These are phyloP conservation scores for Zaprionus lineosus DNA, from an alignment of 2,888 invertebrate genomes.

Conservation along the genomic window DNA sequence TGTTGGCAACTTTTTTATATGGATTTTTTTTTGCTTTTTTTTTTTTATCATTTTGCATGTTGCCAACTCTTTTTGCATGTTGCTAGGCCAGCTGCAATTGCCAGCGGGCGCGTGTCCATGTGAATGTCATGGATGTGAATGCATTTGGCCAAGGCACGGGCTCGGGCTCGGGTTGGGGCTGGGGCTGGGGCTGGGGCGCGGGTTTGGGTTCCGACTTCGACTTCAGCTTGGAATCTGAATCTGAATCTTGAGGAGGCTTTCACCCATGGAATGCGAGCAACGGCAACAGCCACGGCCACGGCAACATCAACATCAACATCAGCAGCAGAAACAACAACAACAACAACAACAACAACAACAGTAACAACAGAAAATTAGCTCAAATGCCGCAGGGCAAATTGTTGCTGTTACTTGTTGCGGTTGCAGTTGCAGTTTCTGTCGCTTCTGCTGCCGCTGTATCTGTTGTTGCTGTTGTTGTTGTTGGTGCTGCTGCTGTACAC, in stretches of 20 bases:
- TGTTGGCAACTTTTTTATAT: slow-evolving; percentile 19
- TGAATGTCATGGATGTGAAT: slow-evolving; percentile 55
- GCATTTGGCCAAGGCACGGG: slow-evolving; percentile 20
- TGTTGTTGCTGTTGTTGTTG: slow-evolving; percentile 11
- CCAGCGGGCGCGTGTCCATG: slow-evolving; percentile 55
- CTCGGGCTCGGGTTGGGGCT: not conserved
- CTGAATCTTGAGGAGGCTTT: slow-evolving; percentile 43
- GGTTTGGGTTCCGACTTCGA: not conserved
- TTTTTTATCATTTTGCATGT: slow-evolving; percentile 36
- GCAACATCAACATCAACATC: slow-evolving; percentile 4
- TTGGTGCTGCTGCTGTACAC: slow-evolving; percentile 6
- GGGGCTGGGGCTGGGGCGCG: slow-evolving; percentile 8
- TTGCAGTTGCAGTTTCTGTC: not conserved
- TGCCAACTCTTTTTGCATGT: slow-evolving; percentile 46
- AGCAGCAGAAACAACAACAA: slow-evolving; percentile 36
- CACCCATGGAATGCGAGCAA: slow-evolving; percentile 71
- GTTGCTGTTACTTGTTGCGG: slow-evolving; percentile 2
- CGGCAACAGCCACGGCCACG: slow-evolving; percentile 26
- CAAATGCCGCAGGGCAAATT: slow-evolving; percentile 60
- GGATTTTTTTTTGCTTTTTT: not conserved
- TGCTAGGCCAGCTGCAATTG: slow-evolving; percentile 51
- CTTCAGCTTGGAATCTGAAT: not conserved
- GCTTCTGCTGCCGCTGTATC: not conserved
- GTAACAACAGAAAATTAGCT: slow-evolving; percentile 56
- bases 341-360: not conserved